These are phyloP conservation scores for Lichenostomus cassidix DNA, from an alignment of 2,113 vertebrate species.

Conservation along the genomic window DNA sequence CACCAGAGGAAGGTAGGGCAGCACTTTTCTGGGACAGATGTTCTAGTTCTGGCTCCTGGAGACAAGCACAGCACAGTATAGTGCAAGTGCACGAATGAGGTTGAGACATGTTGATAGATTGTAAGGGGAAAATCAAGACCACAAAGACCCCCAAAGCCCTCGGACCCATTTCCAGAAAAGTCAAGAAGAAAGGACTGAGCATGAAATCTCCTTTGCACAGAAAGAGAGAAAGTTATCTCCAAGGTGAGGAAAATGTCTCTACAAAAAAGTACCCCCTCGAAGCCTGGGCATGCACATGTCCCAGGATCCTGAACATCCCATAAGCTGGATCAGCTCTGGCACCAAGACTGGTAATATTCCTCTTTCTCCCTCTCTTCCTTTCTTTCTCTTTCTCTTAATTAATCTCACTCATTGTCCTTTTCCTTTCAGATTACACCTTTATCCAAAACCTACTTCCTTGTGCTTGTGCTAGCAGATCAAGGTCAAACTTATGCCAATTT, in stretches of 20 bases:
- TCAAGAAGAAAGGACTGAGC: background rate
- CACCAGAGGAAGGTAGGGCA: background rate
- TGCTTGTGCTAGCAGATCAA: background rate
- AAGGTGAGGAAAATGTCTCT: background rate
- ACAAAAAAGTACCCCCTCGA: accelerated
- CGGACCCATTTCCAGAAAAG: background rate
- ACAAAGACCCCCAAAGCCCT: background rate
- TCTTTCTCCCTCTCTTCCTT: background rate
- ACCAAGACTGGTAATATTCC: background rate
- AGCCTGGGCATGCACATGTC: accelerated
- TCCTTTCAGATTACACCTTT: accelerated
- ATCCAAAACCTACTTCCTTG: background rate
- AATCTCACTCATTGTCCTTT: background rate
- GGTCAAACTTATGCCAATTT: background rate
- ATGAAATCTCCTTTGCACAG: background rate
- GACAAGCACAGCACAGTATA: background rate
- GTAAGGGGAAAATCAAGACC: background rate
- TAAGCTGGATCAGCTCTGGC: background rate
- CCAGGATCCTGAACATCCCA: too few relatives aligned
- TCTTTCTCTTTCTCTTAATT: background rate
- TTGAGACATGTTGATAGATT: accelerated
- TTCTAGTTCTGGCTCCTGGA: background rate
- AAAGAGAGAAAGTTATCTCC: background rate
- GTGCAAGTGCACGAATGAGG: accelerated
- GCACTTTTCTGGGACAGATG: background rate